Conservation (phyloP, 2,888 invertebrate genomes). For the Acronicta leporina region DNA sequence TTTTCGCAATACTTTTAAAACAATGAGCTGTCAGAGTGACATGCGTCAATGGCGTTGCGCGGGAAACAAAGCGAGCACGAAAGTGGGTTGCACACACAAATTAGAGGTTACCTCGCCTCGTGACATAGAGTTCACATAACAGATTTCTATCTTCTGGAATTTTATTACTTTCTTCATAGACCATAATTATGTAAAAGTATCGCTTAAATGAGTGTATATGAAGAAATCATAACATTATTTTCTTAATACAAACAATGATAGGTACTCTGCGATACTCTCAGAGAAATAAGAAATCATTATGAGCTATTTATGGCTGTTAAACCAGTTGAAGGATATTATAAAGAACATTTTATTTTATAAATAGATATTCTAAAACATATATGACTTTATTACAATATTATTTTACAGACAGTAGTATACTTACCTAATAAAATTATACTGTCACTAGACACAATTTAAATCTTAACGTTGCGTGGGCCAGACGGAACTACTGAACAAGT, state of each 20-base stretch:
- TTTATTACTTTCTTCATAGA: slow-evolving; percentile 48
- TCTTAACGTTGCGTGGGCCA: slow-evolving; percentile 43
- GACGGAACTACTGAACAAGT: slow-evolving; percentile 36
- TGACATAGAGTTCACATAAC: slow-evolving; percentile 55
- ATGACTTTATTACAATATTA: too few species aligned
- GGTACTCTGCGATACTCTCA: too few species aligned
- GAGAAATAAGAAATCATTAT: too few species aligned
- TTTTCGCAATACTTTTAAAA: slow-evolving; percentile 59
- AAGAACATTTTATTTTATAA: too few species aligned
- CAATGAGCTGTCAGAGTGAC: slow-evolving; percentile 70
- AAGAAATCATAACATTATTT: slow-evolving; percentile 5
- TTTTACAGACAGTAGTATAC: too few species aligned
- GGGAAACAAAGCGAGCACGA: slow-evolving; percentile 73
- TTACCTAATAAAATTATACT: slow-evolving; percentile 3
- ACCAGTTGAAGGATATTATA: too few species aligned
- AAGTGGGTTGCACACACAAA: slow-evolving; percentile 74
- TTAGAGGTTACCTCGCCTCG: slow-evolving; percentile 63
- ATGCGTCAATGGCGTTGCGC: slow-evolving; percentile 66
- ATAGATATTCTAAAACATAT: too few species aligned
- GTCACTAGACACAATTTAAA: slow-evolving; percentile 23
- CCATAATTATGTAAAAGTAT: slow-evolving; percentile 41
- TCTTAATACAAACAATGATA: slow-evolving; percentile 9
- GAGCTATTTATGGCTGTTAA: too few species aligned
- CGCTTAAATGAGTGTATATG: slow-evolving; percentile 13
- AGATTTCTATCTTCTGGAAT: slow-evolving; percentile 55